A percentile compares a stretch with the other conserved stretches of the same genome.
Conservation (phyloP, 2,113 vertebrate genomes). For the Motacilla alba region DNA sequence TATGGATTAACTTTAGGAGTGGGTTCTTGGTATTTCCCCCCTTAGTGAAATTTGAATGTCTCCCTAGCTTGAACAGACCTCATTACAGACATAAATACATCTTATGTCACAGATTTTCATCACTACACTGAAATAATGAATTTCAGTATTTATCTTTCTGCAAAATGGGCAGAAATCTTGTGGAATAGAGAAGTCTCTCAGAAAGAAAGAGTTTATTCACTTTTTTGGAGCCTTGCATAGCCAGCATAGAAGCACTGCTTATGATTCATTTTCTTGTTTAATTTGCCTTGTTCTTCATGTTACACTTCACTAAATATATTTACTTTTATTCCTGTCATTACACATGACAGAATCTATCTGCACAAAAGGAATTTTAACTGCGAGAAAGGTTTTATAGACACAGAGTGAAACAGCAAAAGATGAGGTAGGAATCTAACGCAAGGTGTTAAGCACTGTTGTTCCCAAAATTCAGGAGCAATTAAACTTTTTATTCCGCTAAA, state of each 20-base stretch:
- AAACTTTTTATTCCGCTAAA: constrained; percentile 10
- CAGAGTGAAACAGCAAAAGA: neutral
- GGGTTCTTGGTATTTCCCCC: neutral
- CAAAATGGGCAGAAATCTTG: neutral
- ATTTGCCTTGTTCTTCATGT: constrained; percentile 43
- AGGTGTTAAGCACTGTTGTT: neutral
- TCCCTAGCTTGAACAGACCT: neutral
- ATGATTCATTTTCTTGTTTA: constrained; percentile 24
- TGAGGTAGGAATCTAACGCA: constrained; percentile 2
- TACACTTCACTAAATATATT: constrained; percentile 45
- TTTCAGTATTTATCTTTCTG: neutral
- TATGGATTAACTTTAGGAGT: neutral
- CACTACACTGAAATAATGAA: neutral
- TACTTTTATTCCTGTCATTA: constrained; percentile 39
- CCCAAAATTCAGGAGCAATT: neutral
- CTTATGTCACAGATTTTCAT: neutral
- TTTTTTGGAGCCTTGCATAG: neutral
- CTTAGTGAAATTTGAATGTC: neutral
- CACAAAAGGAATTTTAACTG: neutral
- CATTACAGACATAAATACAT: neutral
- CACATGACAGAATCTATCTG: neutral
- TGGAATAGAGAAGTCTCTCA: neutral
- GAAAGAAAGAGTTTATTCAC: neutral
- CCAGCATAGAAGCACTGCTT: neutral
- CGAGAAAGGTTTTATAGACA: neutral